Base-by-base conservation (phyloP, 1,140 invertebrate species). In the Hirudo medicinalis region DNA sequence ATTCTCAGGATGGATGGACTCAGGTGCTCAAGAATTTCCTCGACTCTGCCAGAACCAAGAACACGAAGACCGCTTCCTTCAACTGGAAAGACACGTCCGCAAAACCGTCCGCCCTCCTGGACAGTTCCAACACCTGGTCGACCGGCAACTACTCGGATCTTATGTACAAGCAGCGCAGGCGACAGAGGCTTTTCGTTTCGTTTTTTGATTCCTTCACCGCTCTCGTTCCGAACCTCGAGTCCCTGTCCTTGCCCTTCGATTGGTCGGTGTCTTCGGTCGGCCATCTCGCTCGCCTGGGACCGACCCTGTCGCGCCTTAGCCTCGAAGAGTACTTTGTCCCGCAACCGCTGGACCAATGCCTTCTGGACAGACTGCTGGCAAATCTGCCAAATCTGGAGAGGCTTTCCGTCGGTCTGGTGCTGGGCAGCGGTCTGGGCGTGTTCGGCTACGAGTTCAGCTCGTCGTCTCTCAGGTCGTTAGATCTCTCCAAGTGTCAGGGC, bases 1-100 rank as follows among this genome's bases (percentile, higher is more conserved):
- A 80, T 57, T 54, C 72, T 29, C 71, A 73, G 32, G 78, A 79
- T 70, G 74, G 76, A 13, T 80, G 76, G 73, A 67, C 77, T 5
- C 43, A 74, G 13, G 73, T 76, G 36, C 55, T 81, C 0, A 72
- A 78, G 40, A 72, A 72, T 53, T 69, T 80, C 22, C 49, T 79
- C 43, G 57, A 72, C 29, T 72, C 72, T 13, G 60, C 76, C 27
- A 71, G 74, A 15, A 72, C 76, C 17, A 66, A 72, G n/a, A 75
- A 78, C n/a, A 68, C 79, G 20, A 73, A 71, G 54, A 76, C 76
- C 73, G 77, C 76, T 9, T 72, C 77, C 25, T 73, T 81, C 32
- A 79, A 81, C 74, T 81, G 79, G 79, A 81, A 79, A 55, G 78
- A 79, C 66, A 80, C 78, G 13, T 78, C 80, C 6, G 71, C 76